Evolutionary conservation across 1,140 invertebrate species (phyloP), one percentile per base, ranked within the genome.

Genomic region (Drosophila murphyi): DNA sequence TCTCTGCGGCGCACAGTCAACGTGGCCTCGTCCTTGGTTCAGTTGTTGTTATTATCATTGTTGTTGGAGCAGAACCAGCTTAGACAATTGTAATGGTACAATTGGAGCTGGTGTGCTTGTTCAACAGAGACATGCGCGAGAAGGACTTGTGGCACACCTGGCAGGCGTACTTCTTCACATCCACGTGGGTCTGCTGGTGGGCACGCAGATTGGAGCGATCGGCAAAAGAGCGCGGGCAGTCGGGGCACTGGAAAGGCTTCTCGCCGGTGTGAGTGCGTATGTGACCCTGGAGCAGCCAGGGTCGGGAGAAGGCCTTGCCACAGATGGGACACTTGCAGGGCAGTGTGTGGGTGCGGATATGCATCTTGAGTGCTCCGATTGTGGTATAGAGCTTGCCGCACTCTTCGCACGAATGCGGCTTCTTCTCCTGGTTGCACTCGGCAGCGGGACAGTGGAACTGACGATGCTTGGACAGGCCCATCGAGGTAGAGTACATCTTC

Each of bases 271-370:
- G 97, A 0, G 97, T 98, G 34, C 97, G 94, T 78, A 98, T 98
- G 93, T 98, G 97, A 1, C 97, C 97, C 93, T 99, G 98, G 3
- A 99, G 95, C 39, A 99, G 93, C 98, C 98, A 99, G 0, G 98
- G 98, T 39, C 98, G 94, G 1, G 97, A 98, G 93, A 99, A 99
- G 2, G 98, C 98, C 92, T 99, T 99, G 1, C 98, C 98, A 92
- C 98, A 99, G 31, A 99, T 94, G 75, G 96, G 96, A 91, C 98
- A 99, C 93, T 98, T 99, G 94, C 98, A 99, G 0, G 98, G 98
- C 72, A 99, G 93, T 0, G 98, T 99, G 76, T 96, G 95, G 2
- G 94, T 95, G 64, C 95, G 91, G 92, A 96, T 95, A 91, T 97
- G 96, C 85, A 94, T 97, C 94, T 93, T 96, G 90, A 91, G 94